Conservation (phyloP, 2,113 vertebrate species). For the Plestiodon gilberti region DNA sequence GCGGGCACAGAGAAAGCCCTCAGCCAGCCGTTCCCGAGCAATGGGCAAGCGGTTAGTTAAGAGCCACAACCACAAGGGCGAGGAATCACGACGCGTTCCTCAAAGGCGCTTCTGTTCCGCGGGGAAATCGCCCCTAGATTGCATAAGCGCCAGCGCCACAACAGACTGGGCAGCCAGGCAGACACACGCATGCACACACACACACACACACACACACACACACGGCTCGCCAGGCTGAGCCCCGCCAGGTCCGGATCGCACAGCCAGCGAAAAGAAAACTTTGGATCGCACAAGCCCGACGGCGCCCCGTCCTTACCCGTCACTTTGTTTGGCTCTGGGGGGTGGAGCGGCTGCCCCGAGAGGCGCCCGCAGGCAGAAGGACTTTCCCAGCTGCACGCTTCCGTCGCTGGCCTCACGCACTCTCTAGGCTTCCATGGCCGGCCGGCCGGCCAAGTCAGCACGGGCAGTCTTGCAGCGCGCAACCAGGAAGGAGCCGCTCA, state of each 20-base stretch:
- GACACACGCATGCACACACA: background rate
- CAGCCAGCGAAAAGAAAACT: background rate
- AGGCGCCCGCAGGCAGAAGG: too few species aligned
- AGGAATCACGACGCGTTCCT: background rate
- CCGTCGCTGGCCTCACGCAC: too few species aligned
- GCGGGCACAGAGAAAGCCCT: background rate
- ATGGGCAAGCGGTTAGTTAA: background rate
- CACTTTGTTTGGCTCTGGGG: background rate
- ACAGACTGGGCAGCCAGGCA: too few species aligned
- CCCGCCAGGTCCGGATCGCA: background rate
- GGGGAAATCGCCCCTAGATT: background rate
- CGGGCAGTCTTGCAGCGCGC: background rate
- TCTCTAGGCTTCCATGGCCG: background rate
- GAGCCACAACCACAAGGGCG: background rate
- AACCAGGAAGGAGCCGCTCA: slow-evolving; percentile 7
- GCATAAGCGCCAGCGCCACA: background rate
- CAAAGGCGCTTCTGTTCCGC: background rate
- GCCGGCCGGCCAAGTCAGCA: background rate
- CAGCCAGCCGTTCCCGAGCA: background rate
- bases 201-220: background rate
- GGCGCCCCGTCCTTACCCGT: background rate
- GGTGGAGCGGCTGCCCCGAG: background rate
- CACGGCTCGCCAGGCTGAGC: background rate
- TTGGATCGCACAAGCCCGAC: background rate
- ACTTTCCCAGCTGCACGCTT: background rate